Evolutionary conservation across 2,888 invertebrate species (phyloP), one percentile per base, ranked within the genome.

Genomic region (Atrina japonica): DNA sequence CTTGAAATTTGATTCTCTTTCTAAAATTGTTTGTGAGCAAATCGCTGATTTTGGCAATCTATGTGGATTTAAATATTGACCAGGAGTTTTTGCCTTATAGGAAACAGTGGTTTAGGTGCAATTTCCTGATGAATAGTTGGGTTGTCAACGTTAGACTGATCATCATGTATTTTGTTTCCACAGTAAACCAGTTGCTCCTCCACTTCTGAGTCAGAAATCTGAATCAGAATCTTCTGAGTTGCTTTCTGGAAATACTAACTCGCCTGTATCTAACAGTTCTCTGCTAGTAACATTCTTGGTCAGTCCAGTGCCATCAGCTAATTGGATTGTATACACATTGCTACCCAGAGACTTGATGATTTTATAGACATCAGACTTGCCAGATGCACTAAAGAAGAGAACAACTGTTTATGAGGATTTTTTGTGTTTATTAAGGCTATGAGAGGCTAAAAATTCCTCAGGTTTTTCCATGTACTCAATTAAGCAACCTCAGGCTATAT

Each of bases 271-370:
- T 14, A 60, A 29, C 14, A 70, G 35, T 60, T 74, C 70, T 35
- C 52, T 41, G 21, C 74, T 14, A 2, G 52, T 66, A 3, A 70
- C 63, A 52, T 40, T 66, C 27, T 35, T 66, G 9, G 21, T 30
- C 16, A 56, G 66, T 16, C 74, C 70, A 50, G 70, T 40, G 25
- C 70, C 74, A 64, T 70, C 74, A 6, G 50, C 70, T 16, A 55
- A 21, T 35, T 70, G 70, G 14, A 70, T 66, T 21, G 52, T 41
- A 61, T 66, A 71, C 29, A 71, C 71, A 41, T 71, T 66, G 30
- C 55, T 35, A 16, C 58, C 43, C 18, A 55, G 35, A n/a, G 27
- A 21, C 3, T 43, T 23, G 11, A 72, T 56, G 5, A 72, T 63
- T 41, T 60, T 59, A 29, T 72, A 67, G n/a, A n/a, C n/a, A n/a